Percentiles rank a stretch among this genome's conserved stretches.
Conservation (phyloP, 2,113 vertebrate genomes). For the Bagarius yarrelli region DNA sequence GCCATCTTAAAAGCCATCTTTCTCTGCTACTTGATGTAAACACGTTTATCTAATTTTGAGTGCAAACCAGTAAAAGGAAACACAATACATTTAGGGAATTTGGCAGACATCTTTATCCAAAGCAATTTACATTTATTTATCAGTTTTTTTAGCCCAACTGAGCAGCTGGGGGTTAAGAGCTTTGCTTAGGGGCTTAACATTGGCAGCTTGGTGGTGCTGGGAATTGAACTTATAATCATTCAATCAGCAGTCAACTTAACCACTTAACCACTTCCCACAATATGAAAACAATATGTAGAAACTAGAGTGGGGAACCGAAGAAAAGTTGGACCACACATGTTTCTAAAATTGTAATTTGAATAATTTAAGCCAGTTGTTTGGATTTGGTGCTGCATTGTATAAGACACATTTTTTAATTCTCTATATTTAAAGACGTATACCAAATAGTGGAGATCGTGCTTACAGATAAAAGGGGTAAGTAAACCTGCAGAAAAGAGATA, state of each 20-base stretch:
- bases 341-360: neutral
- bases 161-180: no score
- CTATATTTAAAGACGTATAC: neutral
- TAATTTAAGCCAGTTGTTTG: neutral
- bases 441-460: neutral
- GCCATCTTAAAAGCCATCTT: neutral
- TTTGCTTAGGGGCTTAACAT: no score
- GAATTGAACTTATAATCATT: no score
- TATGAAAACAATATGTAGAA: neutral
- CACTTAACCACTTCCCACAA: no score
- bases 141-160: no score
- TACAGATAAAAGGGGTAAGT: neutral
- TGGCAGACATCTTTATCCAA: no score
- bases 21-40: neutral
- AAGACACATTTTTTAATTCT: neutral
- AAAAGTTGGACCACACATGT: neutral
- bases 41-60: neutral
- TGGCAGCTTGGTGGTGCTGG: no score
- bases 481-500: neutral
- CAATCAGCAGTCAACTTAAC: no score
- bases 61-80: neutral
- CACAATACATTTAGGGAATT: neutral
- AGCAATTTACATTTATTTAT: no score
- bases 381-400: neutral
- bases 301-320: neutral